Evolutionary conservation across 2,113 vertebrate species (phyloP).

Genomic region (Rhinolophus ferrumequinum): DNA sequence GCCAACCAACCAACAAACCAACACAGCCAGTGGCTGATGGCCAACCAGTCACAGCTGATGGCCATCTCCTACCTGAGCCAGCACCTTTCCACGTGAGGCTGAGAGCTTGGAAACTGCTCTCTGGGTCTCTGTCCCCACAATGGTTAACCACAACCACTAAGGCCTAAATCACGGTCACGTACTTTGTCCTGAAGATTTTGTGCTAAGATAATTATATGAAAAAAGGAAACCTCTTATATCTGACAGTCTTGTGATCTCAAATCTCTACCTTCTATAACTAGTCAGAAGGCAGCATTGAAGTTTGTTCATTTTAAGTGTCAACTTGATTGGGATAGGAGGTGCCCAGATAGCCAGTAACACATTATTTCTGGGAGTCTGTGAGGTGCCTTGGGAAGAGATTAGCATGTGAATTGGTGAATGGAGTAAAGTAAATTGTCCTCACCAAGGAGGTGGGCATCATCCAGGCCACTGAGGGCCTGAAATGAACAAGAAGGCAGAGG

Average conservation of each 20-base stretch:
- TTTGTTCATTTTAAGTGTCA: neutral
- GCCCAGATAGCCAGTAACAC: neutral
- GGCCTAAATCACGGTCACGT: neutral
- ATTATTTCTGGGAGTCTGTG: neutral
- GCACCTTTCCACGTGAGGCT: too few species aligned
- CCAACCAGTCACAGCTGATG: too few species aligned
- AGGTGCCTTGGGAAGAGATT: neutral
- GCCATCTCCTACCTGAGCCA: too few species aligned
- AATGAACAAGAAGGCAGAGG: neutral
- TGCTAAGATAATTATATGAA: neutral
- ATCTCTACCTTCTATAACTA: neutral
- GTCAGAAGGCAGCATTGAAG: neutral
- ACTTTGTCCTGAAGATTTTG: neutral
- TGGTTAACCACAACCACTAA: too few species aligned
- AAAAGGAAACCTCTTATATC: neutral
- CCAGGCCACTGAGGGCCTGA: neutral
- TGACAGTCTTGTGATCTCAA: neutral
- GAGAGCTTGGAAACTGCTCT: too few species aligned
- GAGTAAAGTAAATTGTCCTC: neutral
- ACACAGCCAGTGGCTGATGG: too few species aligned
- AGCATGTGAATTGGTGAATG: neutral
- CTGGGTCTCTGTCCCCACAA: too few species aligned
- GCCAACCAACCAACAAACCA: too few species aligned
- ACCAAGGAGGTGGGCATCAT: fast-evolving
- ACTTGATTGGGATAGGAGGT: neutral